Evolutionary conservation across 1,140 invertebrate species (phyloP).

Genomic region (Phenacoccus solenopsis): DNA sequence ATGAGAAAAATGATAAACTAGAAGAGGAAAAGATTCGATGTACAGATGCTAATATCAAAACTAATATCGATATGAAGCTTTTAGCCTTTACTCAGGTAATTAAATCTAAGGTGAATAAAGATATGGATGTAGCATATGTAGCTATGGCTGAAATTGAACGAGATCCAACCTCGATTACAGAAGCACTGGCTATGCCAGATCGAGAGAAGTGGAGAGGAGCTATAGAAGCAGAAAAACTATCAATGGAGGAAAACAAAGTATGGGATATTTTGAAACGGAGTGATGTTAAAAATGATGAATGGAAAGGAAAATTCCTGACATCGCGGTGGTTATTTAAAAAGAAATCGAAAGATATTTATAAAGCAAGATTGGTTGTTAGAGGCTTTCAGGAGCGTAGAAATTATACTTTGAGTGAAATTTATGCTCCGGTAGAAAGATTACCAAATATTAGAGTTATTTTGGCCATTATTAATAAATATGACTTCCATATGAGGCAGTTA

Average conservation of each 20-base stretch:
- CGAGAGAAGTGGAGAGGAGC: conserved; percentile 4
- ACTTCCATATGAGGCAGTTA: conserved; percentile 28
- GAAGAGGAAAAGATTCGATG: no score
- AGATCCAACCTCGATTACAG: background rate
- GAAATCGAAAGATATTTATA: conserved; percentile 17
- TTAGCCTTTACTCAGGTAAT: no score
- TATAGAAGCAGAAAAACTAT: conserved; percentile 9
- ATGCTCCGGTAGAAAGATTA: conserved; percentile 28
- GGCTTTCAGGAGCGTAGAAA: conserved; percentile 30
- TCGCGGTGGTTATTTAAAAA: conserved; percentile 34
- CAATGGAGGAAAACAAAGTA: conserved; percentile 1
- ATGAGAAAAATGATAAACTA: no score
- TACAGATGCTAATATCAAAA: no score
- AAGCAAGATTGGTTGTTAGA: conserved; percentile 28
- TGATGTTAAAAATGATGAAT: conserved; percentile 17
- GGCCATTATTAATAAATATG: conserved; percentile 26
- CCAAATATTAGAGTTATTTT: conserved; percentile 29
- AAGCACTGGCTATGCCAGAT: background rate
- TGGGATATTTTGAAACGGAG: background rate
- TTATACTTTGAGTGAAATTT: conserved; percentile 28
- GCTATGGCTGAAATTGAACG: no score
- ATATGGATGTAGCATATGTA: no score
- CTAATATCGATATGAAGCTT: no score
- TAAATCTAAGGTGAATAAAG: no score
- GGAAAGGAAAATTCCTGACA: conserved; percentile 19